Conservation (phyloP, 2,888 invertebrate species). For the Phoenoteleia sp. region DNA sequence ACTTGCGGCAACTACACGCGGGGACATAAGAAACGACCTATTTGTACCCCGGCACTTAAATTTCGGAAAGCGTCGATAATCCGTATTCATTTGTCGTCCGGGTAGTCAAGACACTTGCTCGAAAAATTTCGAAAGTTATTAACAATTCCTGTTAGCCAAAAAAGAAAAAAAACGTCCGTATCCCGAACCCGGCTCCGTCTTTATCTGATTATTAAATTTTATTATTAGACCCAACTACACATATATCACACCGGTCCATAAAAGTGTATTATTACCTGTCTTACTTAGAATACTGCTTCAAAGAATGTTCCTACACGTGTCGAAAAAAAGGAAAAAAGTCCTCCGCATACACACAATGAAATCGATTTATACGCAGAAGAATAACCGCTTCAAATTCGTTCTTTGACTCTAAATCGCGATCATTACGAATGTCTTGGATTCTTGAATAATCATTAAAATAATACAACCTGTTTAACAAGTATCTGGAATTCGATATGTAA, state of each 20-base stretch:
- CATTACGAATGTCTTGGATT: slow-evolving; percentile 63
- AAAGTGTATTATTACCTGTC: slow-evolving; percentile 72
- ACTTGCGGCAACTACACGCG: background rate
- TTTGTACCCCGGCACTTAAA: slow-evolving; percentile 44
- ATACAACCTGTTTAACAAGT: slow-evolving; percentile 68
- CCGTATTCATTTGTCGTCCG: slow-evolving; percentile 17
- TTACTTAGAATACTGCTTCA: slow-evolving; percentile 66
- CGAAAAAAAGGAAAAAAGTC: slow-evolving; percentile 31
- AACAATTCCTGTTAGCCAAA: slow-evolving; percentile 41
- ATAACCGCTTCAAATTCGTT: slow-evolving; percentile 65
- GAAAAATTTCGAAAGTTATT: slow-evolving; percentile 59
- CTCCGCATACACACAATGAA: slow-evolving; percentile 45
- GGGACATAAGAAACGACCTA: slow-evolving; percentile 14
- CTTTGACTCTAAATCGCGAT: slow-evolving; percentile 51
- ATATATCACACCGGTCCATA: slow-evolving; percentile 67
- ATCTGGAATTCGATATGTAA: slow-evolving; percentile 66
- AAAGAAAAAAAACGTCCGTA: background rate
- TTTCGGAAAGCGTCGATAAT: slow-evolving; percentile 40
- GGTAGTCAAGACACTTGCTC: slow-evolving; percentile 27
- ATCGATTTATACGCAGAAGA: slow-evolving; percentile 55
- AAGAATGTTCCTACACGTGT: slow-evolving; percentile 62
- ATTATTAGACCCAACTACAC: slow-evolving; percentile 61
- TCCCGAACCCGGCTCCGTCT: slow-evolving; percentile 28
- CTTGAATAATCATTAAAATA: slow-evolving; percentile 69
- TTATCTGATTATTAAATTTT: slow-evolving; percentile 71